Evolutionary conservation across 1,140 invertebrate species (phyloP).

Genomic region (Trachymyrmex septentrionalis): DNA sequence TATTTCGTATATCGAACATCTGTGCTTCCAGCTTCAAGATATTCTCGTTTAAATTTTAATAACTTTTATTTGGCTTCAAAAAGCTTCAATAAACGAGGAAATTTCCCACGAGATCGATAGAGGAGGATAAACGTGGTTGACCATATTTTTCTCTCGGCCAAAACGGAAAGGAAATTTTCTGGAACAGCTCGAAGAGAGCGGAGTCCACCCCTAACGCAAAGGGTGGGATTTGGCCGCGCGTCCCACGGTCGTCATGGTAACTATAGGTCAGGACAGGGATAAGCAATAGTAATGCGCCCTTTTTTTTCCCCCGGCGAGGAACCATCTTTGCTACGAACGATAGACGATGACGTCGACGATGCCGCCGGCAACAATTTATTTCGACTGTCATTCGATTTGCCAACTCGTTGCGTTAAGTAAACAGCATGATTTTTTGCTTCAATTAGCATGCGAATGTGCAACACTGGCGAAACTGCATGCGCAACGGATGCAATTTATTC

Average conservation of each 20-base stretch:
- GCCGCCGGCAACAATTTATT: conserved; percentile 43
- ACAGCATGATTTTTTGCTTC: conserved; percentile 26
- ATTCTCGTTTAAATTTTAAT: not conserved
- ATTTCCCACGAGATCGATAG: conserved; percentile 30
- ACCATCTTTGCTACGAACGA: conserved; percentile 78
- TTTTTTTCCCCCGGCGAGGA: conserved; percentile 74
- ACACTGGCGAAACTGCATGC: not conserved
- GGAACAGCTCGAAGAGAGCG: conserved; percentile 61
- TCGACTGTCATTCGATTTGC: conserved; percentile 14
- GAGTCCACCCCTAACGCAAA: conserved; percentile 72
- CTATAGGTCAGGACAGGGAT: conserved; percentile 77
- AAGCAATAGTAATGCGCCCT: conserved; percentile 77
- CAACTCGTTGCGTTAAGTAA: conserved; percentile 19
- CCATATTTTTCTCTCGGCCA: conserved; percentile 66
- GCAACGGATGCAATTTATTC: conserved; percentile 32
- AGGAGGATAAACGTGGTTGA: conserved; percentile 19
- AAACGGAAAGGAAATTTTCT: conserved; percentile 72
- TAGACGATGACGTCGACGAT: conserved; percentile 55
- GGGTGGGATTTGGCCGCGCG: conserved; percentile 73
- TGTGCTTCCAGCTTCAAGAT: not conserved
- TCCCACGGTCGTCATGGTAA: conserved; percentile 74
- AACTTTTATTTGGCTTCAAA: conserved; percentile 14
- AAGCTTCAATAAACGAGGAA: conserved; percentile 7
- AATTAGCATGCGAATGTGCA: conserved; percentile 35
- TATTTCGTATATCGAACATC: not conserved